Percentiles rank a stretch among this genome's conserved stretches.
Evolutionary conservation across 2,797 vertebrate species (phyloP).

Genomic region (Chrysocyon brachyurus): DNA sequence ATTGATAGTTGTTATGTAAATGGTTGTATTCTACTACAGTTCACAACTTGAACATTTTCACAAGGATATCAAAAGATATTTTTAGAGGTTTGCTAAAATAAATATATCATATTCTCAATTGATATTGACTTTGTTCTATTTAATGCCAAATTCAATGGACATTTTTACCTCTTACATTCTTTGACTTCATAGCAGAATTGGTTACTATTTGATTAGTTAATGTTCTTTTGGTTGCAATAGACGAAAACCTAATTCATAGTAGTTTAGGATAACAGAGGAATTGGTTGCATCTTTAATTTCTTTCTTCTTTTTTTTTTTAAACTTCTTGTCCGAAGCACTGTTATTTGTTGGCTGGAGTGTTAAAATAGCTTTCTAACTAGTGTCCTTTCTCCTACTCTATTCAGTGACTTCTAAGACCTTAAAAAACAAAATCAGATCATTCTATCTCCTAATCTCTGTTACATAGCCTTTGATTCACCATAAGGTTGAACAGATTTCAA

Average conservation of each 20-base stretch:
- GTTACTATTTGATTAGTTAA: not conserved
- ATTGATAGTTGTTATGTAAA: constrained; percentile 30
- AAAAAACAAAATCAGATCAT: not conserved
- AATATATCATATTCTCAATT: not conserved
- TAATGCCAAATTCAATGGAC: not conserved
- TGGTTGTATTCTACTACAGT: not conserved
- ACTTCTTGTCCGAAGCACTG: not conserved
- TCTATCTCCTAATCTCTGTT: not conserved
- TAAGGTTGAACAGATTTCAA: not conserved
- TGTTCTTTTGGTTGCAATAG: not conserved
- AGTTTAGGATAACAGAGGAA: not conserved
- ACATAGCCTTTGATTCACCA: not conserved
- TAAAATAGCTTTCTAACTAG: not conserved
- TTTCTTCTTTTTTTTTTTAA: not conserved
- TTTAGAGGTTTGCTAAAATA: not conserved
- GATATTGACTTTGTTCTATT: not conserved
- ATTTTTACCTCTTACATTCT: not conserved
- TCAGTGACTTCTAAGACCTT: not conserved
- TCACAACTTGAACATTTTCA: not conserved
- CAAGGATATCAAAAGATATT: not conserved
- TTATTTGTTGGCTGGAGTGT: not conserved
- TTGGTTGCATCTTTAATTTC: not conserved
- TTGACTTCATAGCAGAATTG: not conserved
- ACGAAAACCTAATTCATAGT: not conserved
- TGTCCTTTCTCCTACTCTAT: not conserved